A percentile compares a stretch with the other conserved stretches of the same genome.
These are phyloP conservation scores for Caradrina clavipalpis DNA, from an alignment of 2,888 invertebrate species.

Conservation along the genomic window DNA sequence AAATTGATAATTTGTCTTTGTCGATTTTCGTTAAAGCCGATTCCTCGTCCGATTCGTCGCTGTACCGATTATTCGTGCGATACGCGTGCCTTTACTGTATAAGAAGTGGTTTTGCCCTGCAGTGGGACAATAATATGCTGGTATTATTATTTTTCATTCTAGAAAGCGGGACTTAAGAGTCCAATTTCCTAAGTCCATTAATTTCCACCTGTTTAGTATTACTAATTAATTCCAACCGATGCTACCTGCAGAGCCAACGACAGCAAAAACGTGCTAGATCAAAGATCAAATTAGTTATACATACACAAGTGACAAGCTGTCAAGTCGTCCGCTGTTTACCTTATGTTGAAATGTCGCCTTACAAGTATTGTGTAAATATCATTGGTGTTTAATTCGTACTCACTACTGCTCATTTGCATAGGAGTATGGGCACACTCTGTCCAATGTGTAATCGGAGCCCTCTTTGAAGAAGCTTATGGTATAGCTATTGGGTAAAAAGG, in stretches of 20 bases:
- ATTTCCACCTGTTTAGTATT: slow-evolving; percentile 19
- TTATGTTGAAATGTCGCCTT: slow-evolving; percentile 42
- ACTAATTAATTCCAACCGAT: slow-evolving; percentile 39
- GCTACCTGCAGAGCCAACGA: slow-evolving; percentile 26
- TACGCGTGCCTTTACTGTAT: too few species aligned
- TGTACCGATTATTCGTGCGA: too few species aligned
- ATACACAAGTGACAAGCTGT: slow-evolving; percentile 41
- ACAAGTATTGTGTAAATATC: slow-evolving; percentile 45
- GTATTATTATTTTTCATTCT: background rate
- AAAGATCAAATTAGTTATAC: slow-evolving; percentile 59
- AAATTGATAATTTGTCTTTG: too few species aligned
- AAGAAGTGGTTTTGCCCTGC: too few species aligned
- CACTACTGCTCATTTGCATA: slow-evolving; percentile 27
- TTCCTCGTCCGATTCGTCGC: too few species aligned
- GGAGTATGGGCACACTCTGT: slow-evolving; percentile 1
- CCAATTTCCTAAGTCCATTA: background rate
- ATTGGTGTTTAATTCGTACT: slow-evolving; percentile 33
- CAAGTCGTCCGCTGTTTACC: slow-evolving; percentile 35
- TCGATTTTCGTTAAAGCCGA: too few species aligned
- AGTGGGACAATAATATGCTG: too few species aligned
- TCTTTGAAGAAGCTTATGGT: slow-evolving; percentile 10
- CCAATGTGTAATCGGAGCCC: background rate
- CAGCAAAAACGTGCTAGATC: slow-evolving; percentile 52
- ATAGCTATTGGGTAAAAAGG: background rate
- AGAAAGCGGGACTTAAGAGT: background rate